Conservation (phyloP, 2,113 vertebrate species). For the Embiotoca jacksoni region DNA sequence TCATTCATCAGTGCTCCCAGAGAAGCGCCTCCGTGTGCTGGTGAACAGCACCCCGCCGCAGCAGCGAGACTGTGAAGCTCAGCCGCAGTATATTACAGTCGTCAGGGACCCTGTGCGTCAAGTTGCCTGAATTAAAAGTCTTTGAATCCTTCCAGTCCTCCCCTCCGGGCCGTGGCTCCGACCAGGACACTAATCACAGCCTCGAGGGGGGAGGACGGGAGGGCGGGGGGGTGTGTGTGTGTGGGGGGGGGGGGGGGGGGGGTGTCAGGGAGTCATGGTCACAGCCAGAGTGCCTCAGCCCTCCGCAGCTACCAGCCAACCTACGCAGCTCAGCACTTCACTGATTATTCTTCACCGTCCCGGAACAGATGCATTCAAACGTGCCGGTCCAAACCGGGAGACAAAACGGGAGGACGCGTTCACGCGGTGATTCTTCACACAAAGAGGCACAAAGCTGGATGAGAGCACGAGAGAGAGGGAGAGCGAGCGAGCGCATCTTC, state of each 20-base stretch:
- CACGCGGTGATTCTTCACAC: constrained; percentile 50
- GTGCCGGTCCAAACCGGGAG: constrained; percentile 33
- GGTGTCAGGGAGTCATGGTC: constrained; percentile 6
- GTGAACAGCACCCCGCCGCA: constrained; percentile 23
- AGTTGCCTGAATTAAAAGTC: constrained; percentile 49
- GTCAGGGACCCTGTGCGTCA: constrained; percentile 36
- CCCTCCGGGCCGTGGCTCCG: constrained; percentile 20
- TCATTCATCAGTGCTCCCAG: background rate
- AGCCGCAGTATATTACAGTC: constrained; percentile 39
- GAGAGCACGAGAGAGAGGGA: constrained; percentile 34
- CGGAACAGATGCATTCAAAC: constrained; percentile 48
- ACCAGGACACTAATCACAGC: constrained; percentile 57
- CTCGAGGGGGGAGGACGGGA: background rate
- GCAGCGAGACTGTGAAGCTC: constrained; percentile 14
- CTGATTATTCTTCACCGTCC: constrained; percentile 47
- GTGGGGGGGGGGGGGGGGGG: background rate
- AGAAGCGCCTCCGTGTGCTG: background rate
- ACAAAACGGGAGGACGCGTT: constrained; percentile 46
- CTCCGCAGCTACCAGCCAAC: constrained; percentile 12
- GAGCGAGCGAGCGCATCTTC: constrained; percentile 30
- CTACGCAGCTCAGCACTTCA: constrained; percentile 40
- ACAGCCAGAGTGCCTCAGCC: constrained; percentile 10
- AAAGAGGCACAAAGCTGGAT: constrained; percentile 76
- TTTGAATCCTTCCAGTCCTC: constrained; percentile 42
- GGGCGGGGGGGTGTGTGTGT: too few relatives aligned